Conservation (phyloP, 2,113 vertebrate genomes). For the Bubo blakistoni region DNA sequence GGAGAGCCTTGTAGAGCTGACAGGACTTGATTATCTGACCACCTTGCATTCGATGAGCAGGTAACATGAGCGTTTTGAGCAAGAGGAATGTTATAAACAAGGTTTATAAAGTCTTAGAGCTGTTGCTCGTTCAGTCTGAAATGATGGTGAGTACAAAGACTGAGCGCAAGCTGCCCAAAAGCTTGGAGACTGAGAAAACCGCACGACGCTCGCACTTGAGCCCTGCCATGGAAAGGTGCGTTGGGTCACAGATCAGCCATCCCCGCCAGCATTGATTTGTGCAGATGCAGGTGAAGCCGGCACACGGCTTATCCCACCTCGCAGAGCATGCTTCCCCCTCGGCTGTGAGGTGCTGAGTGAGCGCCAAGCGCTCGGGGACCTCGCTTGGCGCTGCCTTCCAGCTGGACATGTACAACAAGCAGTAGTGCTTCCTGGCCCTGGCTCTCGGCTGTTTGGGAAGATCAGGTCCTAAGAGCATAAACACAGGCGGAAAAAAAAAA, state of each 20-base stretch:
- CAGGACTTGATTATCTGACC: background rate
- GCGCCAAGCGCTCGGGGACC: background rate
- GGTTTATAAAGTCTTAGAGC: background rate
- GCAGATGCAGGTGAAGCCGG: background rate
- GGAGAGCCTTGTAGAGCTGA: background rate
- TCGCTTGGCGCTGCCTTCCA: background rate
- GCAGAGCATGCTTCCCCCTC: background rate
- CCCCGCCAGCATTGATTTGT: background rate
- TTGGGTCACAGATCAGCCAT: background rate
- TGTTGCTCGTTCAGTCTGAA: background rate
- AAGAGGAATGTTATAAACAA: background rate
- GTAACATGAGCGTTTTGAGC: background rate
- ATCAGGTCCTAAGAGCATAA: background rate
- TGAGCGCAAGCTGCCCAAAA: background rate
- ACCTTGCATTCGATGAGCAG: background rate
- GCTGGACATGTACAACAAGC: background rate
- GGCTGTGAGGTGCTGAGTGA: background rate
- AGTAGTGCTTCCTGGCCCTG: background rate
- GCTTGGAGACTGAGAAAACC: background rate
- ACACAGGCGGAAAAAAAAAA: background rate
- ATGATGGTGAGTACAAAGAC: background rate
- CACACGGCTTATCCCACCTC: background rate
- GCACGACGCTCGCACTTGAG: fast-evolving
- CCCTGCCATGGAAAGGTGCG: background rate
- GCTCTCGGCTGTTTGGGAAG: background rate